Conservation (phyloP, 92 coral and sea anemone species). For the Parazoanthus atlanticus region DNA sequence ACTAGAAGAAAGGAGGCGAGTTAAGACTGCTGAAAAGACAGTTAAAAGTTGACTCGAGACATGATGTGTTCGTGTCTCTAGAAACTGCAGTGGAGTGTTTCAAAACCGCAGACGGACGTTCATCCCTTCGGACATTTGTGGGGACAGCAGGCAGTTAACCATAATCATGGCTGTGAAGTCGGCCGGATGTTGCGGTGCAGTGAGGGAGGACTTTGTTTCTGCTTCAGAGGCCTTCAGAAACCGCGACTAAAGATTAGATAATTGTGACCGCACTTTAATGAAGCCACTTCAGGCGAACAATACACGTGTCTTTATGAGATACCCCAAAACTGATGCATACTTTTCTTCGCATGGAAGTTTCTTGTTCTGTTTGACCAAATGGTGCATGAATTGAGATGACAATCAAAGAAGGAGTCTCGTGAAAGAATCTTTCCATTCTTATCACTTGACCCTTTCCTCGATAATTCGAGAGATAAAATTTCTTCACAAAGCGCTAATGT, state of each 20-base stretch:
- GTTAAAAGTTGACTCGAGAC: not conserved
- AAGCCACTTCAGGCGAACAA: conserved; percentile 17
- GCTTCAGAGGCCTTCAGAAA: not conserved
- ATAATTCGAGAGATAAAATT: not conserved
- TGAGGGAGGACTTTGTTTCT: not conserved
- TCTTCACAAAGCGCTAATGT: not conserved
- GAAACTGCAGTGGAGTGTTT: not conserved
- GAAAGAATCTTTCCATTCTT: not conserved
- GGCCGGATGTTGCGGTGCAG: not conserved
- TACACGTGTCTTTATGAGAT: not conserved
- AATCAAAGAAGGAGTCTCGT: not conserved
- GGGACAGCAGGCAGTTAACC: not conserved
- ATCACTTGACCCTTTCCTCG: not conserved
- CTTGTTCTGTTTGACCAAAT: not conserved
- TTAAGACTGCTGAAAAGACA: not conserved
- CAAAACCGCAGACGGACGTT: not conserved
- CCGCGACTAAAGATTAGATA: conserved; percentile 16
- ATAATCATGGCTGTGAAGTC: not conserved
- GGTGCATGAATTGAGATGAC: not conserved
- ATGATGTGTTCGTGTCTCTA: not conserved
- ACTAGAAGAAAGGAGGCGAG: not conserved
- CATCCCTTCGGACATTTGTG: not conserved
- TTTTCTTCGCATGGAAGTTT: conserved; percentile 1
- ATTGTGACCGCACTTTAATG: conserved; percentile 10
- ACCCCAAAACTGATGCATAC: not conserved